Evolutionary conservation across 1,140 invertebrate species (phyloP).

Genomic region (Gerris buenoi): DNA sequence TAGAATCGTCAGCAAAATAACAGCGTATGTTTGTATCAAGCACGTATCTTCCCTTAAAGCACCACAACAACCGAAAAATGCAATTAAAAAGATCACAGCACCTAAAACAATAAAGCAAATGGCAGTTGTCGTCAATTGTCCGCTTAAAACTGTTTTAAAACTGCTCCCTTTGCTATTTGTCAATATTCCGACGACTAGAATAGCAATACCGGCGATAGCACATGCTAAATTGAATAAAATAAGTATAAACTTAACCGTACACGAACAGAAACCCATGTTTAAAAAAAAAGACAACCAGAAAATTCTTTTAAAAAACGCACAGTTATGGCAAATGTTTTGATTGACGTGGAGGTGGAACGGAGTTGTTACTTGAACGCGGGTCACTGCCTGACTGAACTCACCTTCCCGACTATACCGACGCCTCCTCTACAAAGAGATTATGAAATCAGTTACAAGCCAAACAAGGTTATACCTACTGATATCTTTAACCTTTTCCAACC

Average conservation of each 20-base stretch:
- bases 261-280: slow-evolving; percentile 15
- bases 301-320: too few species aligned
- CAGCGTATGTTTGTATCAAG: slow-evolving; percentile 4
- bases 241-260: slow-evolving; percentile 10
- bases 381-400: too few species aligned
- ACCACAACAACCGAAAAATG: not conserved
- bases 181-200: not conserved
- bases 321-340: too few species aligned
- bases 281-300: too few species aligned
- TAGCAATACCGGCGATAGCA: slow-evolving; percentile 6
- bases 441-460: too few species aligned
- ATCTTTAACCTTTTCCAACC: too few species aligned
- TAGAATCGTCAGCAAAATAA: not conserved
- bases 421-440: too few species aligned
- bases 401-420: too few species aligned
- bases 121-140: too few species aligned
- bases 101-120: not conserved
- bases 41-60: not conserved
- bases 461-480: too few species aligned
- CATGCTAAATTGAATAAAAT: slow-evolving; percentile 11
- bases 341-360: too few species aligned
- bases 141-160: not conserved
- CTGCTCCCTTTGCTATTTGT: not conserved
- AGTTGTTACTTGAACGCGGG: too few species aligned
- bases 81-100: not conserved